These are phyloP conservation scores for Gopherus evgoodei DNA, from an alignment of 2,113 vertebrate genomes.

Conservation along the genomic window DNA sequence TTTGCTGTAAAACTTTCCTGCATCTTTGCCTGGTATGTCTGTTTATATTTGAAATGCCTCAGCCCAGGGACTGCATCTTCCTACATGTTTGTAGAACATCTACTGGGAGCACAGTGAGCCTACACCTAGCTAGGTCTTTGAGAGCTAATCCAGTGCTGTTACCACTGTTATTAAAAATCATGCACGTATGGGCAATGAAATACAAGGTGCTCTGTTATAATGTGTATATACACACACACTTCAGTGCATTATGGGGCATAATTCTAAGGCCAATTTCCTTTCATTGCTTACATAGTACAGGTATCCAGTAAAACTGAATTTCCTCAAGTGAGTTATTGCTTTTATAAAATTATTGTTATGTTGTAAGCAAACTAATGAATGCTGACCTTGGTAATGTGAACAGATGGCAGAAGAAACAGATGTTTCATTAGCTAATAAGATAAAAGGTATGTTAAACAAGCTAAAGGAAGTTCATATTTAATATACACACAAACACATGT, in stretches of 20 bases:
- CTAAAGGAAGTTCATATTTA: slow-evolving; percentile 26
- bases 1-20: background rate
- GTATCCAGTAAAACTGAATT: background rate
- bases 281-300: background rate
- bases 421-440: slow-evolving; percentile 50
- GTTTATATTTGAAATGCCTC: background rate
- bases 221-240: background rate
- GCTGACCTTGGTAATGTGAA: slow-evolving; percentile 5
- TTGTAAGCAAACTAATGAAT: slow-evolving; percentile 50
- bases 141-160: fast-evolving
- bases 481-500: background rate
- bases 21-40: background rate
- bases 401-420: slow-evolving; percentile 6
- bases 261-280: slow-evolving; percentile 15
- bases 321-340: background rate
- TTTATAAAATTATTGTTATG: background rate
- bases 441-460: slow-evolving; percentile 5
- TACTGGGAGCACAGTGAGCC: background rate
- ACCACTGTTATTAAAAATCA: background rate
- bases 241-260: background rate
- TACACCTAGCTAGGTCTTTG: background rate
- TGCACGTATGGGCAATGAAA: background rate
- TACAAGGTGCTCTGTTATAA: background rate
- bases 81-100: fast-evolving
- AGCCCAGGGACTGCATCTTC: background rate